phyloP scores from a whole-genome alignment of 2,888 invertebrate genomes.

The Scaptodrosophila latifasciaeformis region DNA sequence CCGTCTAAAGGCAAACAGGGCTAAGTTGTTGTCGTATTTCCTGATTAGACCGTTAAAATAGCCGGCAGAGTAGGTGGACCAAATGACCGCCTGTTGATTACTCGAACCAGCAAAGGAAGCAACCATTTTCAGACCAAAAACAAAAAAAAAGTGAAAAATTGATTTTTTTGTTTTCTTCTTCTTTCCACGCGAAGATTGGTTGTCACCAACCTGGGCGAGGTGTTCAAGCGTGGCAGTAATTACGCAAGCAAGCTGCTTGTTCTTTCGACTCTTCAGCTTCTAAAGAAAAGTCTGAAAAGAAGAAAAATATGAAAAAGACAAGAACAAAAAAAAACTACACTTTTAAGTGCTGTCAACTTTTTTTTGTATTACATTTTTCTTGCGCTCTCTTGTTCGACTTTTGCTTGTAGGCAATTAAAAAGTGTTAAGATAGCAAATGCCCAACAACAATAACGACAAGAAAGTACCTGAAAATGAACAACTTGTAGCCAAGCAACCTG shows the following conservation, averaged over 20 bases:
- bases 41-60: background rate
- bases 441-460: conserved; percentile 22
- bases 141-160: conserved; percentile 32
- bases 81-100: conserved; percentile 5
- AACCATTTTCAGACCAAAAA: conserved; percentile 1
- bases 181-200: too few relatives aligned
- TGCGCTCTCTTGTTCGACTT: conserved; percentile 1
- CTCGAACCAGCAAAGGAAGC: background rate
- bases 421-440: too few relatives aligned
- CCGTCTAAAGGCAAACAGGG: background rate
- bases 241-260: background rate
- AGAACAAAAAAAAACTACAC: too few relatives aligned
- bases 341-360: conserved; percentile 4
- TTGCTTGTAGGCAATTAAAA: conserved; percentile 46
- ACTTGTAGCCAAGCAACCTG: conserved; percentile 18
- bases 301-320: too few relatives aligned
- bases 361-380: background rate
- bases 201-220: background rate
- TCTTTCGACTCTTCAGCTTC: background rate
- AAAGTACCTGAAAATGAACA: too few relatives aligned
- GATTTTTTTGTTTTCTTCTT: conserved; percentile 16
- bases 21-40: background rate
- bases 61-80: conserved; percentile 5
- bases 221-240: background rate
- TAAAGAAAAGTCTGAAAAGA: too few relatives aligned